A percentile compares a stretch with the other conserved stretches of the same genome.
phyloP scores from a whole-genome alignment of 2,888 invertebrate species.

The Byasa hedistus region DNA sequence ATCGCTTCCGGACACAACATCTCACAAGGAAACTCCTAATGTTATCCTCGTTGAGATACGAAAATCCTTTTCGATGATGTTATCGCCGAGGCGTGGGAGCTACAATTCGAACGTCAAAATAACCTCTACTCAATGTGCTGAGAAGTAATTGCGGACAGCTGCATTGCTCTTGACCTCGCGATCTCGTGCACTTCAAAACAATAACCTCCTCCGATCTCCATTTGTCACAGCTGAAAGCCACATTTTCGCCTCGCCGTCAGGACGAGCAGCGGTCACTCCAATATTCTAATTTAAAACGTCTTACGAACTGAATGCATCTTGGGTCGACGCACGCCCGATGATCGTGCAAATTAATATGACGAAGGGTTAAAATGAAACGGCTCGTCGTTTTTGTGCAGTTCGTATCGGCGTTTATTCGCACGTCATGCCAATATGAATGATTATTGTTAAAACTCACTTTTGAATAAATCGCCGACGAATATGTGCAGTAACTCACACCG shows the following conservation, averaged over 20 bases:
- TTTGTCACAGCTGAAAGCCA: conserved; percentile 48
- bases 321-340: conserved; percentile 62
- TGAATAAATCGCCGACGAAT: not conserved
- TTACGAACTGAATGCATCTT: conserved; percentile 53
- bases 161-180: conserved; percentile 27
- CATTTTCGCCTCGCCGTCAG: conserved; percentile 44
- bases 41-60: not conserved
- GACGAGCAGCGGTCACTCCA: conserved; percentile 56
- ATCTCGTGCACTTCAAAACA: conserved; percentile 37
- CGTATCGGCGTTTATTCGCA: conserved; percentile 42
- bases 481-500: not conserved
- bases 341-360: conserved; percentile 54
- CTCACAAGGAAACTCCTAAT: conserved; percentile 25
- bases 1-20: conserved; percentile 44
- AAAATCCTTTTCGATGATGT: conserved; percentile 1
- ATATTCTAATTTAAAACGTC: conserved; percentile 68
- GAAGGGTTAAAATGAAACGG: conserved; percentile 46
- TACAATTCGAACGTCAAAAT: conserved; percentile 29
- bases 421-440: conserved; percentile 35
- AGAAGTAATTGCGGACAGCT: conserved; percentile 26
- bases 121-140: conserved; percentile 14
- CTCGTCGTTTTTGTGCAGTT: conserved; percentile 46
- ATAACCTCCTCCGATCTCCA: conserved; percentile 41
- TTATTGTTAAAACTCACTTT: conserved; percentile 28
- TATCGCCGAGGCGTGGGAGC: conserved; percentile 36